Base-by-base conservation (phyloP, 2,888 invertebrate species). In the Rhyacophila evoluta region DNA sequence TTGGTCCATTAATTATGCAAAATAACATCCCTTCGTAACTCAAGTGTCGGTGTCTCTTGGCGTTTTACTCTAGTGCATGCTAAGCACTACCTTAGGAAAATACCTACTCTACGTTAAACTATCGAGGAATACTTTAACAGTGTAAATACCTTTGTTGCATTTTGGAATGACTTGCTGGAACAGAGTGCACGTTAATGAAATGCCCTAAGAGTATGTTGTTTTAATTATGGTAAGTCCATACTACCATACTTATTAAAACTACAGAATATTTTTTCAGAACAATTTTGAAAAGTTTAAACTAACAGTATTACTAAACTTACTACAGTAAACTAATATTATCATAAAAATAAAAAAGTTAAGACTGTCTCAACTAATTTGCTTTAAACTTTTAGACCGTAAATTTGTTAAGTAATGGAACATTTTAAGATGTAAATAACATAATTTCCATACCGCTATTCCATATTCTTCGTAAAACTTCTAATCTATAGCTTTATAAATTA, bases 1-100 rank as follows among this genome's bases (percentile, higher is more conserved):
- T 80, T 80, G 72, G 77, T 74, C 76, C 81, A 81, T 81, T 81
- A 80, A 81, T 81, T 81, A 81, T 81, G 81, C 68, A 80, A 76
- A 81, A 79, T 74, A 78, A 75, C 81, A 75, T 74, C 75, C 79
- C 38, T 68, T 28, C 74, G 33, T 8, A 29, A 36, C n/a, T 38
- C 72, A 25, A 72, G 39, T 39, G 29, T 55, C 69, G 37, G 72
- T 72, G 72, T 75, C 75, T 33, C 70, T 67, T 72, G 25, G 67
- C 33, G 70, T 36, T 55, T 55, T 55, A 55, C 55, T 55, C 55
- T 8, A 55, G 55, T 55, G 55, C 55, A 55, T 55, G 55, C 55
- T 10, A 25, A 55, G 55, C 19, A 55, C 39, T 10, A 10, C 55
- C 55, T 55, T 19, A 19, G 15, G 55, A 55, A 55, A 55, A 19